These are phyloP conservation scores for Galaxea fascicularis DNA, from an alignment of 92 coral and sea anemone genomes.

Conservation along the genomic window DNA sequence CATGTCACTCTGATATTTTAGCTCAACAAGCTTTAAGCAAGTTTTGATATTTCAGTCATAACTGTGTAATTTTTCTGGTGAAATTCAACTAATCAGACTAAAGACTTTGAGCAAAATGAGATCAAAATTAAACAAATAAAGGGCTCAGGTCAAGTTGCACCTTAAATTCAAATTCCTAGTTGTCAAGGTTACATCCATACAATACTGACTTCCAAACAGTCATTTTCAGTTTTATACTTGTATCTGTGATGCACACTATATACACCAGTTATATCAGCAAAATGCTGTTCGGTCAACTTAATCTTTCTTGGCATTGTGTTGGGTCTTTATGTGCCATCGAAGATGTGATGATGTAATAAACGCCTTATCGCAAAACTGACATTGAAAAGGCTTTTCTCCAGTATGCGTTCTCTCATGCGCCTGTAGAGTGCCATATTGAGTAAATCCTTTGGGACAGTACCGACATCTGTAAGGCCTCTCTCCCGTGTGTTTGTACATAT, in stretches of 20 bases:
- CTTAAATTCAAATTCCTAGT: too few species aligned
- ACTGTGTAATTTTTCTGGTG: neutral
- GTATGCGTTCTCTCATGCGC: conserved; percentile 99
- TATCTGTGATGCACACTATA: neutral
- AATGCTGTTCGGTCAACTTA: neutral
- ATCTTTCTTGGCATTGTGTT: conserved; percentile 64
- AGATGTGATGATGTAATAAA: conserved; percentile 98
- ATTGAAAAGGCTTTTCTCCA: conserved; percentile 95
- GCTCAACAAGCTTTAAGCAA: too few species aligned
- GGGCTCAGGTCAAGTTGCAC: too few species aligned
- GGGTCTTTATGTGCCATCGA: conserved; percentile 98
- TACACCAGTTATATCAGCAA: neutral
- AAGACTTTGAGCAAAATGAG: neutral
- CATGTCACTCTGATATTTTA: too few species aligned
- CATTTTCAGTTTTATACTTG: neutral
- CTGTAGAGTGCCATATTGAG: conserved; percentile 97
- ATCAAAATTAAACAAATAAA: too few species aligned
- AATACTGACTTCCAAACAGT: too few species aligned
- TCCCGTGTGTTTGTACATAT: conserved; percentile 98
- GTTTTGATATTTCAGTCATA: neutral
- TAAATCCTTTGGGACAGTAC: conserved; percentile 98
- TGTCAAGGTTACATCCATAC: too few species aligned
- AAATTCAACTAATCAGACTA: neutral
- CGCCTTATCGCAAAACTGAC: conserved; percentile 88
- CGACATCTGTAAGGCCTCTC: conserved; percentile 94